phyloP scores from a whole-genome alignment of 37 sponge, comb jelly and placozoan species.

The Diacarnus erythraeanus region DNA sequence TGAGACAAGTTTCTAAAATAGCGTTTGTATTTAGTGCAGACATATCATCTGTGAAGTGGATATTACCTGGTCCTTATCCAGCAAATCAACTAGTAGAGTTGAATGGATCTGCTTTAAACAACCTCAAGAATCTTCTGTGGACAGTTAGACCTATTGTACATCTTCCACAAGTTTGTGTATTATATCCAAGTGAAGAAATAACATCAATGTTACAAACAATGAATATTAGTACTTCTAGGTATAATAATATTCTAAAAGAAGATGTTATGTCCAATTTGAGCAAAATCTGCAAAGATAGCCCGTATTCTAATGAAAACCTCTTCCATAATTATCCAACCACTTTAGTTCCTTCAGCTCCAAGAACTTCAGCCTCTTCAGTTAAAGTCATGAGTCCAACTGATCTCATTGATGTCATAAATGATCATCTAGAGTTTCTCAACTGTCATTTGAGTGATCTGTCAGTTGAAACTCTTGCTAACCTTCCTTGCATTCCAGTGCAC shows the following conservation, averaged over 20 bases:
- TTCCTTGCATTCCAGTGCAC: conserved; percentile 48
- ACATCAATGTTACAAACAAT: not conserved
- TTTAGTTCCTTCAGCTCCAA: not conserved
- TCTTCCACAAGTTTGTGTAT: not conserved
- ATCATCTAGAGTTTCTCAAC: conserved; percentile 12
- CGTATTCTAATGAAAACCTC: conserved; percentile 1
- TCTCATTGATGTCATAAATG: conserved; percentile 6
- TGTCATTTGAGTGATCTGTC: not conserved
- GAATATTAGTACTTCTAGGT: not conserved
- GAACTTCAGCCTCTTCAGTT: too few species aligned
- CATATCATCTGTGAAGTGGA: conserved; percentile 24
- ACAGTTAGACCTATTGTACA: conserved; percentile 48
- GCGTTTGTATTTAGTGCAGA: conserved; percentile 25
- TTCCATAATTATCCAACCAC: conserved; percentile 29
- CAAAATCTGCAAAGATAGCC: conserved; percentile 15
- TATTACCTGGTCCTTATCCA: conserved; percentile 2
- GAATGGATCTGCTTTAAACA: not conserved
- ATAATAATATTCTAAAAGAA: not conserved
- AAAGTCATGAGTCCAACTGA: too few species aligned
- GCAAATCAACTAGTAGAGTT: not conserved
- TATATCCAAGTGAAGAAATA: not conserved
- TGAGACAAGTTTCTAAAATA: conserved; percentile 21
- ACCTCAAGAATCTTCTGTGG: conserved; percentile 30
- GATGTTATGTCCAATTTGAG: conserved; percentile 50
- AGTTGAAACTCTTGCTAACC: not conserved